Conservation (phyloP, 1,140 invertebrate species). For the Tetramorium alpestre region DNA sequence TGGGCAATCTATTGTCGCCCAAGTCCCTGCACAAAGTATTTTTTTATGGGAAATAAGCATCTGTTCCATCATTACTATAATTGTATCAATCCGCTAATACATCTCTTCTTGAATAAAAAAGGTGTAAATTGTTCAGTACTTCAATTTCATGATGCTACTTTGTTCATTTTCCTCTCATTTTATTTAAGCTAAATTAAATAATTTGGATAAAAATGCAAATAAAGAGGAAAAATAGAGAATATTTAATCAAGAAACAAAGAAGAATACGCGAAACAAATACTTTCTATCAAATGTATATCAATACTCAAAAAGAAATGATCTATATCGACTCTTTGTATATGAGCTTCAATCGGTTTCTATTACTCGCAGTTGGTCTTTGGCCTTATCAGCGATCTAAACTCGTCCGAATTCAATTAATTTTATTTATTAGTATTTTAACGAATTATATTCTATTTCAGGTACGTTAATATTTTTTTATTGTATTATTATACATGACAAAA, state of each 20-base stretch:
- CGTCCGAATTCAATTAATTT: not conserved
- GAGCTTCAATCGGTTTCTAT: not conserved
- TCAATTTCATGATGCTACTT: not conserved
- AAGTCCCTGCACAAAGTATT: too few relatives aligned
- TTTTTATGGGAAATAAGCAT: not conserved
- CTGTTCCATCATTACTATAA: not conserved
- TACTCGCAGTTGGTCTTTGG: not conserved
- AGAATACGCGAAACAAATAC: too few relatives aligned
- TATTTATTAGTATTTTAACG: not conserved
- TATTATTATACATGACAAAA: not conserved
- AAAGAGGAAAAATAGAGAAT: not conserved
- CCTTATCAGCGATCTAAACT: conserved; percentile 29
- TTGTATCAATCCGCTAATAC: not conserved
- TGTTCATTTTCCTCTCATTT: not conserved
- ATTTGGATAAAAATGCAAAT: too few relatives aligned
- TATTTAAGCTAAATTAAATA: not conserved
- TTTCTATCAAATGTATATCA: not conserved
- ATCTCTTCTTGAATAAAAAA: not conserved
- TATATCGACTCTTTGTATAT: not conserved
- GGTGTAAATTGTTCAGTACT: not conserved
- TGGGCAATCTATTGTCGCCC: not conserved
- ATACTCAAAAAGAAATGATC: not conserved
- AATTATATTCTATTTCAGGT: conserved; percentile 6
- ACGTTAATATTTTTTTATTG: not conserved
- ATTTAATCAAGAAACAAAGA: not conserved